These are phyloP conservation scores for Cassiopea xamachana DNA, from an alignment of 30 jellyfish, hydroid and myxozoan genomes.

Conservation along the genomic window DNA sequence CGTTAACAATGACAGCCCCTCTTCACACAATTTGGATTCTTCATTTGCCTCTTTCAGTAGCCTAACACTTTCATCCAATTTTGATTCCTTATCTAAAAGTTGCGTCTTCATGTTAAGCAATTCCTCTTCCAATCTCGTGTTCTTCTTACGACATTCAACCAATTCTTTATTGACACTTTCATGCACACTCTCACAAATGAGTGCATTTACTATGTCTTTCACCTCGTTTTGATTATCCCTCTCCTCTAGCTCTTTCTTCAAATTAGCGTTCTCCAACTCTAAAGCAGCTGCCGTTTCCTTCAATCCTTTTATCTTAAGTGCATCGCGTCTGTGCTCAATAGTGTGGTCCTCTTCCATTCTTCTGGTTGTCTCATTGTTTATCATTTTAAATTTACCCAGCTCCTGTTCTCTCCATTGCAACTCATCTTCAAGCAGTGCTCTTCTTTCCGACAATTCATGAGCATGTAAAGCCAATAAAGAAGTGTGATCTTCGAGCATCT, in stretches of 20 bases:
- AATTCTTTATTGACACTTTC: too few species aligned
- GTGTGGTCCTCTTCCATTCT: constrained; percentile 1
- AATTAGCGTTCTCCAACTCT: not conserved
- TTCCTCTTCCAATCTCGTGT: too few species aligned
- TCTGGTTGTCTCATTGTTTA: not conserved
- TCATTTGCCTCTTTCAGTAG: too few species aligned
- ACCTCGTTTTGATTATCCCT: not conserved
- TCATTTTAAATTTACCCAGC: not conserved
- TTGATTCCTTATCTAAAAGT: too few species aligned
- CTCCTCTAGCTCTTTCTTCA: not conserved
- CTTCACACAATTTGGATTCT: too few species aligned
- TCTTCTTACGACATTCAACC: too few species aligned
- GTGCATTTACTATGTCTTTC: not conserved
- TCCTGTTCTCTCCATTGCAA: not conserved
- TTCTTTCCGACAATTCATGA: not conserved
- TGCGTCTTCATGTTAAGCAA: too few species aligned
- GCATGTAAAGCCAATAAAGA: not conserved
- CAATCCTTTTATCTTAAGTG: not conserved
- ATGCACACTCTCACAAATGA: too few species aligned
- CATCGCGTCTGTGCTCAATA: not conserved
- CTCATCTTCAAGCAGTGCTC: not conserved
- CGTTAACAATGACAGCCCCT: too few species aligned
- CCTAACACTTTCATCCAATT: too few species aligned
- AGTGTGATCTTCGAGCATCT: constrained; percentile 14
- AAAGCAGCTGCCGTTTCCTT: not conserved